A percentile compares a stretch with the other conserved stretches of the same genome.
phyloP scores from a whole-genome alignment of 37 sponge, comb jelly and placozoan species.

The Beroe forskalii region DNA sequence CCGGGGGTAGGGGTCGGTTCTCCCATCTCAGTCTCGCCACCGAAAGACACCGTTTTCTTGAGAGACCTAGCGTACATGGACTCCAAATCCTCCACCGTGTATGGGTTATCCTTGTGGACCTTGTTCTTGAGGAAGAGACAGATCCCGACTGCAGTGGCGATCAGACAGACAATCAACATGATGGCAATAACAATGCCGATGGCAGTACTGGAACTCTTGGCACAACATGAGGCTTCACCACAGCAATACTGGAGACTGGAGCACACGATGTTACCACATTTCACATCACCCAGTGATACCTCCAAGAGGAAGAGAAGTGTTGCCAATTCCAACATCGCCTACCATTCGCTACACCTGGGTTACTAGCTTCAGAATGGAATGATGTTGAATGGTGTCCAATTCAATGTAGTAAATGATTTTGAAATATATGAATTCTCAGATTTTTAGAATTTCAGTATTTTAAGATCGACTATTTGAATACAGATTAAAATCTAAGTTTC shows the following conservation, averaged over 20 bases:
- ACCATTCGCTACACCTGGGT: not conserved
- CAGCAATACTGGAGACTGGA: constrained; percentile 55
- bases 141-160: constrained; percentile 36
- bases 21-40: constrained; percentile 30
- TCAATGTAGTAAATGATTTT: too few species aligned
- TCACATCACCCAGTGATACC: not conserved
- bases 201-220: not conserved
- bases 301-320: not conserved
- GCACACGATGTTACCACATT: not conserved
- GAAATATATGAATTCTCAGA: too few species aligned
- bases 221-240: not conserved
- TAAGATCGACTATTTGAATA: too few species aligned
- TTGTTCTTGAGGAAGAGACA: constrained; percentile 62
- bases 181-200: not conserved
- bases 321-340: not conserved
- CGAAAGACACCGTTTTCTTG: constrained; percentile 15
- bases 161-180: constrained; percentile 10
- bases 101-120: constrained; percentile 59
- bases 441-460: too few species aligned
- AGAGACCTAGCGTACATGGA: constrained; percentile 56
- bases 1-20: constrained; percentile 12
- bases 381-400: too few species aligned
- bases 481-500: too few species aligned
- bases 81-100: constrained; percentile 63
- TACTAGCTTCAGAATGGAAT: too few species aligned